Base-by-base conservation (phyloP, 1,140 invertebrate genomes). In the Phenacoccus solenopsis region DNA sequence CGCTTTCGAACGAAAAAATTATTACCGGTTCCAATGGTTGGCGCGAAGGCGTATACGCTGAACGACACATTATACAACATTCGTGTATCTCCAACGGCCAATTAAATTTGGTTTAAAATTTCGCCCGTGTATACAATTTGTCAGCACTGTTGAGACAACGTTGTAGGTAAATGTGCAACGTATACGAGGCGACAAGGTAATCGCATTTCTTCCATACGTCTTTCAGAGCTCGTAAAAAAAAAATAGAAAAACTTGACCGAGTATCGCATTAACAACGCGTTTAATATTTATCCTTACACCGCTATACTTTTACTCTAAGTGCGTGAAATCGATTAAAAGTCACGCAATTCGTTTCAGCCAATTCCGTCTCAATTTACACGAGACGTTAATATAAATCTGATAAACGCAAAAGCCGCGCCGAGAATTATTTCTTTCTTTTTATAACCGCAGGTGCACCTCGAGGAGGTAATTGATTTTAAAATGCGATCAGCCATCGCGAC, bases 401-500 rank as follows among this genome's bases (percentile, higher is more conserved):
- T 49, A 49, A 49, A 49, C 20, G 38, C 12, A 49, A 49, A 49
- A 16, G 38, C 5, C n/a, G n/a, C n/a, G n/a, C 16, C 38, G 38
- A 49, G 38, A 49, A 49, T 49, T 49, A 49, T 49, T 49, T 49
- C 38, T 49, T 49, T n/a, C 38, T 49, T 49, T 49, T 49, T 49
- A 49, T 49, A 49, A 49, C 38, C 38, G 38, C 38, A 49, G 38
- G 38, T 49, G 38, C 38, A 49, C 12, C 38, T 49, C 38, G 38
- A 49, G 38, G 38, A 49, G 38, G 38, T 49, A 49, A 49, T 49
- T 49, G 38, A 49, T 49, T 49, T 49, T 49, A 49, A 49, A 49
- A 49, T 49, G 38, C 38, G 16, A 49, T 16, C 20, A 5, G 13
- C 38, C 38, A 16, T 16, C 16, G n/a, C n/a, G n/a, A n/a, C n/a